Base-by-base conservation (phyloP, 2,797 vertebrate genomes). In the Merluccius polli region DNA sequence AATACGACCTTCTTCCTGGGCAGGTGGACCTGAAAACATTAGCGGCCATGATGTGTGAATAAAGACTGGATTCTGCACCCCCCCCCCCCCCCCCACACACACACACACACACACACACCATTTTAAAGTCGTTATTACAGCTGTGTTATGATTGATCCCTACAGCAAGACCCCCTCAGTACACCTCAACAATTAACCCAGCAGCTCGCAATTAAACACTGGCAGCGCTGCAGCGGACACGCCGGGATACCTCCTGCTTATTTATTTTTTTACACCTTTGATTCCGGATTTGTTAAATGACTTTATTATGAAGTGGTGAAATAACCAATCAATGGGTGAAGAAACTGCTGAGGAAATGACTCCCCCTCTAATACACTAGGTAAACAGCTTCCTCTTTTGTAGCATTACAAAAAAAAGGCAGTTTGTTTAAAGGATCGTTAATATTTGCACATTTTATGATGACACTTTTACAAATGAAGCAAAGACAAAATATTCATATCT, bases 61-160 rank as follows among this genome's bases (percentile, higher is more conserved):
- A 93, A 89, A 90, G 91, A 71, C 21, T 71, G 84, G 79, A n/a
- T 78, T 90, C 80, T 81, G 85, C 79, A 71, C 81, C 82, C 83
- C 77, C 85, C 78, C 44, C 44, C 44, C 6, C 18, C 4, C 16
- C 44, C 18, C 18, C 44, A 18, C 16, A 18, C 73, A 77, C 85
- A n/a, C n/a, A n/a, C n/a, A n/a, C n/a, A n/a, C n/a, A n/a, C 86
- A 89, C 73, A n/a, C 80, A 85, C 93, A 86, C 91, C 92, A 92
- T 95, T 93, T 94, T 91, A 93, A 94, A 93, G 91, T 92, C 92
- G 94, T 96, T 95, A 95, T 89, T 90, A 82, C 78, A 87, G 79
- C 87, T 91, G 87, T 89, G 65, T 12, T 93, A 89, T 85, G 86
- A 94, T 92, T 94, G 92, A 95, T 95, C 87, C 82, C 84, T 90